phyloP scores from a whole-genome alignment of 1,140 invertebrate genomes.

The Drosophila equinoxialis region DNA sequence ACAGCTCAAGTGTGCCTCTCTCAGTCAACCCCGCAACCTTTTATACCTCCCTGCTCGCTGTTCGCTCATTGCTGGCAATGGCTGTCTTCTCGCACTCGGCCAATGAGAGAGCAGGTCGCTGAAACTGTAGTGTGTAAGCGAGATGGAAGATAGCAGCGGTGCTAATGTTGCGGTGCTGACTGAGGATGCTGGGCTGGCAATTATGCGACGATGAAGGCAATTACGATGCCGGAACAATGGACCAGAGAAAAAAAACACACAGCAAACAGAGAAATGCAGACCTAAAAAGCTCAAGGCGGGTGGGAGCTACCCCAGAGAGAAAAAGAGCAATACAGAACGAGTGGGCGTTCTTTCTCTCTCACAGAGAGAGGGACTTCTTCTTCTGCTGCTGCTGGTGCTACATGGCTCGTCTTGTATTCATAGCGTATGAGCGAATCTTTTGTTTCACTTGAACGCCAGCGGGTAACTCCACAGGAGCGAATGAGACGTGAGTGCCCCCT shows the following conservation, averaged over 20 bases:
- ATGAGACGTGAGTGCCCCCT: constrained; percentile 73
- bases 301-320: constrained; percentile 18
- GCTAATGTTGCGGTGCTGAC: constrained; percentile 61
- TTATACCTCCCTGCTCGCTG: constrained; percentile 59
- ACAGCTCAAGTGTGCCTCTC: constrained; percentile 76
- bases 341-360: constrained; percentile 23
- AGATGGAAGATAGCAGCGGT: constrained; percentile 32
- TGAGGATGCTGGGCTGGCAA: constrained; percentile 45
- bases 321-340: background rate
- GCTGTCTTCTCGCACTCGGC: constrained; percentile 43
- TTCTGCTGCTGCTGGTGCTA: background rate
- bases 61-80: constrained; percentile 43
- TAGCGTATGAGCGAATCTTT: constrained; percentile 83
- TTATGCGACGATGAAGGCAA: constrained; percentile 79
- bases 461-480: constrained; percentile 51
- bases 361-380: constrained; percentile 11
- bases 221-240: constrained; percentile 77
- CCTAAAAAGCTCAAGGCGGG: constrained; percentile 35
- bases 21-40: constrained; percentile 62
- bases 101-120: constrained; percentile 45
- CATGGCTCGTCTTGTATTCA: constrained; percentile 82
- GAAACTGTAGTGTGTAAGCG: constrained; percentile 30
- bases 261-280: constrained; percentile 35
- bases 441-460: constrained; percentile 79
- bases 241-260: background rate